Base-by-base conservation (phyloP, 2,888 invertebrate genomes). In the Phalera bucephala region DNA sequence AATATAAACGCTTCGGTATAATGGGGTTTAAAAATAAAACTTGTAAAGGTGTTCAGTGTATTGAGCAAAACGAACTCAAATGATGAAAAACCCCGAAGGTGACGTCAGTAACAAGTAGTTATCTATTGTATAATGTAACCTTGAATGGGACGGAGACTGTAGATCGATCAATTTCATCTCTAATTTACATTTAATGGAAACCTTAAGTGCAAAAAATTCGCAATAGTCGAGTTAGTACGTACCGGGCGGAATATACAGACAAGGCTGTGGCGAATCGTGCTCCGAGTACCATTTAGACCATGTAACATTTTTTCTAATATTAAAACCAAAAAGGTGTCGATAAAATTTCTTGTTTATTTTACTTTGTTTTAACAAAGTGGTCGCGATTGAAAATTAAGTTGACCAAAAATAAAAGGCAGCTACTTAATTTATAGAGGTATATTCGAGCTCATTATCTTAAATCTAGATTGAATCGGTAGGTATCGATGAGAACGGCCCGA, bases 181-280 rank as follows among this genome's bases (percentile, higher is more conserved):
- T 67, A 68, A 74, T 72, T 74, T 70, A 67, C 64, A 67, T 73
- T 72, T 65, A 70, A 73, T 77, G 63, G 64, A 74, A 71, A 68
- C 57, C 51, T 56, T 59, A 42, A 46, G 31, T 62, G 60, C 70
- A 71, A 69, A 72, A 72, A 69, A 49, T 44, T 46, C 46, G 59
- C 51, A 57, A 47, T 46, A 56, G 40, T 45, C 28, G 28, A 40
- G 41, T 38, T 20, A 37, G 48, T 35, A 28, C 52, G 48, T 63
- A 41, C 45, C 49, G 47, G 37, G 25, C 39, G 36, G 42, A 57
- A 56, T 52, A 48, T 32, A 45, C 36, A 45, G 36, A 60, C 60
- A 64, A 71, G 61, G 62, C 62, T 69, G 63, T 60, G 41, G 42
- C 68, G 45, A 72, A 73, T 72, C 42, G 41, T 34, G 22, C 23